Percentiles rank a stretch among this genome's conserved stretches.
Evolutionary conservation across 2,113 vertebrate species (phyloP).

Genomic region (Pterophyllum scalare): DNA sequence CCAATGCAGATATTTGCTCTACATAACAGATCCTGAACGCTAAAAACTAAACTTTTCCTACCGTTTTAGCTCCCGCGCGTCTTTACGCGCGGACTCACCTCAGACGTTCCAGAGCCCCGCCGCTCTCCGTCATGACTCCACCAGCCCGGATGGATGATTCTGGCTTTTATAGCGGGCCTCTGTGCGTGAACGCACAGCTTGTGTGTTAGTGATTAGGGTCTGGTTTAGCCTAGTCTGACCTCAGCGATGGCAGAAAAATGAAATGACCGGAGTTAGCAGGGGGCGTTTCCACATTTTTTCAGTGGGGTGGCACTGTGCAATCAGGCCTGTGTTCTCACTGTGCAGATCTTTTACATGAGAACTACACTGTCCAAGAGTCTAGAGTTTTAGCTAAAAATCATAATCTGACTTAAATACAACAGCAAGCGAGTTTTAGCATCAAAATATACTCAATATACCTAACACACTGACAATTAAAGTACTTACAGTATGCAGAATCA

Average conservation of each 20-base stretch:
- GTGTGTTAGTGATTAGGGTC: neutral
- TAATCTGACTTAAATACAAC: neutral
- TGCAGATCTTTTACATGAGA: neutral
- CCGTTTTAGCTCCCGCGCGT: neutral
- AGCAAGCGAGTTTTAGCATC: too few species aligned
- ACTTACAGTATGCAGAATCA: too few species aligned
- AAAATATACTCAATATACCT: too few species aligned
- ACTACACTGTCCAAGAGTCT: neutral
- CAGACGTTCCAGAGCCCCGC: slow-evolving; percentile 24
- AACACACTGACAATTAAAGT: too few species aligned
- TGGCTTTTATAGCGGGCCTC: slow-evolving; percentile 11
- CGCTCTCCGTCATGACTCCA: slow-evolving; percentile 56
- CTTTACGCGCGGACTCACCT: slow-evolving; percentile 42
- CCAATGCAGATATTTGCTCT: neutral
- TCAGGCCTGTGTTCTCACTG: neutral
- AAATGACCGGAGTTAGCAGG: neutral
- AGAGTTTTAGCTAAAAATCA: neutral
- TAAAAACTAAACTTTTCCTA: neutral
- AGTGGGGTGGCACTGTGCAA: neutral
- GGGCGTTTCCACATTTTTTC: neutral
- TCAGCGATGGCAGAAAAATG: neutral
- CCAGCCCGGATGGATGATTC: neutral
- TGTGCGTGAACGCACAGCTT: neutral
- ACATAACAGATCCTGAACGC: neutral
- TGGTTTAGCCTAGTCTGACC: neutral